Percentiles rank a stretch among this genome's conserved stretches.
These are phyloP conservation scores for Muntiacus reevesi DNA, from an alignment of 2,113 vertebrate genomes.

Conservation along the genomic window DNA sequence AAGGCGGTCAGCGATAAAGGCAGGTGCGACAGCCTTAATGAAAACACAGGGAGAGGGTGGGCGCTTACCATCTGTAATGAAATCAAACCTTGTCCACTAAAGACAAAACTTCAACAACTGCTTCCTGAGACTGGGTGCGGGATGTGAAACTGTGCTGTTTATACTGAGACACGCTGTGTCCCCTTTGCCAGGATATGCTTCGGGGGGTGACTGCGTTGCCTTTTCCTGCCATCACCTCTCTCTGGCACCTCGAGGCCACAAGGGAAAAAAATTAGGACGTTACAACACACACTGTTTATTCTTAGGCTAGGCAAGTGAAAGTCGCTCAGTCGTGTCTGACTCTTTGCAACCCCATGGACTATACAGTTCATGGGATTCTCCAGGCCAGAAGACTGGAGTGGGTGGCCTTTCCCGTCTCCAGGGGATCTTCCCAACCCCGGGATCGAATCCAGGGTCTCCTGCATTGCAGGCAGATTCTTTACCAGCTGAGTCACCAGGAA, in stretches of 20 bases:
- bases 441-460: neutral
- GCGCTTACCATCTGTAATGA: neutral
- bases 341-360: neutral
- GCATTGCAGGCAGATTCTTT: neutral
- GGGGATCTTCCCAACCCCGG: neutral
- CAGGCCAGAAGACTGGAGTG: neutral
- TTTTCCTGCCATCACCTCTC: neutral
- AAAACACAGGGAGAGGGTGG: constrained; percentile 32
- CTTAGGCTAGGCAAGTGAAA: neutral
- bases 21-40: constrained; percentile 87
- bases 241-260: neutral
- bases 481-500: neutral
- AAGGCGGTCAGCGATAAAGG: constrained; percentile 92
- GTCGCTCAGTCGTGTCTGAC: fast-evolving
- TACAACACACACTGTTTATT: neutral
- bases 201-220: neutral
- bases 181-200: neutral
- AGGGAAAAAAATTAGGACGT: neutral
- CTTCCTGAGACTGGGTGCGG: neutral
- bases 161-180: neutral
- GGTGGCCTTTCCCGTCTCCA: neutral
- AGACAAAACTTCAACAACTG: neutral
- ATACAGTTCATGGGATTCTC: neutral
- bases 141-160: neutral
- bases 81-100: neutral